Base-by-base conservation (phyloP, 2,888 invertebrate species). In the Himalopsyche tibetana region DNA sequence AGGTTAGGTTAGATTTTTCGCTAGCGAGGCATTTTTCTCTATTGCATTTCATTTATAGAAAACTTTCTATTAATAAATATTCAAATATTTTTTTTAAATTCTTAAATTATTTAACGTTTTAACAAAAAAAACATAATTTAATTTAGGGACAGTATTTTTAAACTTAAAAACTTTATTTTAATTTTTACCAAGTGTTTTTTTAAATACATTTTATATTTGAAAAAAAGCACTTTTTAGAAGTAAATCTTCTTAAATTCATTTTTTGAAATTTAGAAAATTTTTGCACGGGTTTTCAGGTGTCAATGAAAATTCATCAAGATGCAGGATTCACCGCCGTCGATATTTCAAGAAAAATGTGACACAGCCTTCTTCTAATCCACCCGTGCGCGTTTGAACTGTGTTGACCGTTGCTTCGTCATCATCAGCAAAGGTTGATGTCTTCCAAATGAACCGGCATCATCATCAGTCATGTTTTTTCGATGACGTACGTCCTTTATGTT, bases 1-100 rank as follows among this genome's bases (percentile, higher is more conserved):
- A 83, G 84, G 63, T 87, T 81, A 85, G 85, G 85, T 87, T 87
- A 87, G 87, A 86, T 86, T 86, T 85, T 82, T 63, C 80, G 81
- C 83, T 83, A 86, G 86, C 86, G 19, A 80, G 83, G 11, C 63
- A 63, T 63, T 63, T 28, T 63, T n/a, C 63, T 11, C 63, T 63
- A 63, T 63, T 28, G 3, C 28, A 19, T 19, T 63, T 15, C 19
- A 63, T 19, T 63, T 63, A 63, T 63, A 63, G 63, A 63, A 63
- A n/a, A 19, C n/a, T 63, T 63, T 63, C 63, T 63, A 63, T 19
- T 9, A 9, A 51, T 5, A 51, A 51, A 15, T 15, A 1, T 15
- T 15, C 51, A 51, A 51, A 51, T 51, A 2, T 15, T 15, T 12
- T 51, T 28, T 15, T 15, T 15, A 4, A 51, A 51, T 15, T 51